Percentiles rank a stretch among this genome's conserved stretches.
These are phyloP conservation scores for Notiomystis cincta DNA, from an alignment of 2,113 vertebrate species.

Conservation along the genomic window DNA sequence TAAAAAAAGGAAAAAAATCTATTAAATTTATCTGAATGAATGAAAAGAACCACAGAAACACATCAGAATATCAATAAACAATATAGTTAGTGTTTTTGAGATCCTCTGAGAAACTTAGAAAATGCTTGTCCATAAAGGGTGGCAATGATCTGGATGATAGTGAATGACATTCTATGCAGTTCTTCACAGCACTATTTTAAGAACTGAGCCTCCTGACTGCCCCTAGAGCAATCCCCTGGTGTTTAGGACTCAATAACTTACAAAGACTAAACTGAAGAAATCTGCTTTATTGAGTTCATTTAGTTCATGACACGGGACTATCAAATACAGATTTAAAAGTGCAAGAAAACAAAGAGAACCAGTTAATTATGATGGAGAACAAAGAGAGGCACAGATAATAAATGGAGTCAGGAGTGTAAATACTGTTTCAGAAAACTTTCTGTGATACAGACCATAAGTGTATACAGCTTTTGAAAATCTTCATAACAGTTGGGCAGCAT, in stretches of 20 bases:
- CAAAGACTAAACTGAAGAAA: neutral
- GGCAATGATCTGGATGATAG: neutral
- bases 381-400: neutral
- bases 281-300: neutral
- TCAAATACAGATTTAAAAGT: neutral
- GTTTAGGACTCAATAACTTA: neutral
- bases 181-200: neutral
- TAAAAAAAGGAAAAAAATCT: accelerated
- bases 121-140: neutral
- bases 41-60: neutral
- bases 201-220: neutral
- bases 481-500: neutral
- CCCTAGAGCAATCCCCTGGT: neutral
- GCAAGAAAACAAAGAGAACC: neutral
- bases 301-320: neutral
- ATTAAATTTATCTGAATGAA: neutral
- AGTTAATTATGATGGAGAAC: neutral
- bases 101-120: neutral
- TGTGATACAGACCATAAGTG: neutral
- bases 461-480: neutral
- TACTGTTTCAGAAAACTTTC: neutral
- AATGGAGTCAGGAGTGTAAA: neutral
- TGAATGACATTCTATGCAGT: neutral
- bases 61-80: neutral
- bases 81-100: neutral